phyloP scores from a whole-genome alignment of 2,797 vertebrate genomes.

The Chaenodraco wilsoni region DNA sequence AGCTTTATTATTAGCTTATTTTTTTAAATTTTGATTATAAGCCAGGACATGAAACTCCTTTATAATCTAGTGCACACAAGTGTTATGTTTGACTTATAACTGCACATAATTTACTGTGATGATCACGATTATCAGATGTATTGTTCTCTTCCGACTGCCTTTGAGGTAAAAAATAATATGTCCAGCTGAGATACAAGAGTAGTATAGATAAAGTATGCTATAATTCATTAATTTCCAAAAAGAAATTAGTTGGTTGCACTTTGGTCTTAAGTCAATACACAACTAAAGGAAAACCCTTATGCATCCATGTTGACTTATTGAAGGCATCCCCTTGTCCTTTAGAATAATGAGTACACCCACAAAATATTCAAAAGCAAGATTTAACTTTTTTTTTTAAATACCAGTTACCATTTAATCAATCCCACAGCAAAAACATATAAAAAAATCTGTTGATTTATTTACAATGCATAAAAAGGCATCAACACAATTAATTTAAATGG shows the following conservation, averaged over 20 bases:
- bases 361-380: conserved; percentile 1
- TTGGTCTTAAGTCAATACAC: not conserved
- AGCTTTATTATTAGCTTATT: too few relatives aligned
- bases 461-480: conserved; percentile 17
- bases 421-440: conserved; percentile 23
- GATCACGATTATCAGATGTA: not conserved
- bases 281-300: not conserved
- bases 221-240: not conserved
- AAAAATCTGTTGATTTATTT: conserved; percentile 35
- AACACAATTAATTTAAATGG: not conserved
- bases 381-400: conserved; percentile 12
- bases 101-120: not conserved
- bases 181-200: not conserved
- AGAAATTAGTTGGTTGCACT: not conserved
- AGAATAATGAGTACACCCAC: not conserved
- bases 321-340: not conserved
- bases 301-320: not conserved
- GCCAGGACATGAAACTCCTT: not conserved
- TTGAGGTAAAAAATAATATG: not conserved
- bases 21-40: not conserved
- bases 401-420: conserved; percentile 2
- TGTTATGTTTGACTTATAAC: not conserved
- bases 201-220: not conserved
- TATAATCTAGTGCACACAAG: not conserved
- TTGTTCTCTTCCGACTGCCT: not conserved